A percentile compares a stretch with the other conserved stretches of the same genome.
Conservation (phyloP, 2,113 vertebrate genomes). For the Blennius ocellaris region DNA sequence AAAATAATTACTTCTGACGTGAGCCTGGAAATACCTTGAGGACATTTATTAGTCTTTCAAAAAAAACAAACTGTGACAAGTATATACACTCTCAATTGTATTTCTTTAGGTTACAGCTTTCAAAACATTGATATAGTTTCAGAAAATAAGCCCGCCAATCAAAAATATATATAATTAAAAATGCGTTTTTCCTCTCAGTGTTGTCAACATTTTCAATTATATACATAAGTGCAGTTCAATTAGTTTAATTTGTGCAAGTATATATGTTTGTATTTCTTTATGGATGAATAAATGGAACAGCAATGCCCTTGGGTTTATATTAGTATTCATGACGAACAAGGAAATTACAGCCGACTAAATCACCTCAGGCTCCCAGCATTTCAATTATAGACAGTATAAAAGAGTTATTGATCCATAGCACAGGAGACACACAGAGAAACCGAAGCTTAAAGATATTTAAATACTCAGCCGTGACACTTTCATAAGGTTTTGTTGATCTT, state of each 20-base stretch:
- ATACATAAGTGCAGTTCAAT: no score
- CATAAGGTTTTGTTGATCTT: slow-evolving; percentile 60
- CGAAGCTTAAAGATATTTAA: slow-evolving; percentile 62
- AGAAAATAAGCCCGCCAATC: no score
- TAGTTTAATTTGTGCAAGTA: neutral
- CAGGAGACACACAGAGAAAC: slow-evolving; percentile 45
- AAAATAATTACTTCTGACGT: no score
- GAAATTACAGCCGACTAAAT: slow-evolving; percentile 67
- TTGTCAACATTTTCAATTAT: no score
- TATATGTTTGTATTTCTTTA: slow-evolving; percentile 17
- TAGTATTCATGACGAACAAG: slow-evolving; percentile 65
- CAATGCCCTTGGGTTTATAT: slow-evolving; percentile 62
- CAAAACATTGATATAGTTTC: no score
- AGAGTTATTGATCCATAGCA: slow-evolving; percentile 71
- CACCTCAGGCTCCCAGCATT: slow-evolving; percentile 68
- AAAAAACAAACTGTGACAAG: no score
- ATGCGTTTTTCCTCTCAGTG: no score
- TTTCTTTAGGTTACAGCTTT: no score
- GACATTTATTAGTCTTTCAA: no score
- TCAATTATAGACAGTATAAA: slow-evolving; percentile 77
- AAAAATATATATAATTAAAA: no score
- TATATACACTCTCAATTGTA: no score
- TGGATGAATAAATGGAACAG: slow-evolving; percentile 34
- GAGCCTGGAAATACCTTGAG: no score
- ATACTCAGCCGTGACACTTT: slow-evolving; percentile 62